Evolutionary conservation across 1,140 invertebrate species (phyloP).

Genomic region (Tetramorium alpestre): DNA sequence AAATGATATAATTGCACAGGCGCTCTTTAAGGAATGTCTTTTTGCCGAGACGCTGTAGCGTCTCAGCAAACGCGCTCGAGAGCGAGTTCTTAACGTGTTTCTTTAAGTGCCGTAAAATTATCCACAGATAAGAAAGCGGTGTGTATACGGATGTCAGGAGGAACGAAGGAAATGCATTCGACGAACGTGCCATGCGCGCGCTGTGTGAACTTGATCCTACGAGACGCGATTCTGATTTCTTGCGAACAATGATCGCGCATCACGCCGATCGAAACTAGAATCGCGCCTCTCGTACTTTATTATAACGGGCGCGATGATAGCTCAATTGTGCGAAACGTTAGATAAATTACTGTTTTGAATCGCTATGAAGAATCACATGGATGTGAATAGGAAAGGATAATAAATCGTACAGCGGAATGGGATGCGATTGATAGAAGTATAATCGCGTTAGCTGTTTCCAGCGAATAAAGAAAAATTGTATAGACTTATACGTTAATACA

Average conservation of each 20-base stretch:
- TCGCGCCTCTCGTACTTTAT: conserved; percentile 35
- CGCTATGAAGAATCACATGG: conserved; percentile 26
- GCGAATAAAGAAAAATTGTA: neutral
- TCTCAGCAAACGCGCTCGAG: neutral
- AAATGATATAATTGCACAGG: conserved; percentile 66
- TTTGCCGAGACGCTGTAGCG: neutral
- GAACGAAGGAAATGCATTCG: neutral
- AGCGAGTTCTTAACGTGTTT: conserved; percentile 23
- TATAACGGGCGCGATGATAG: conserved; percentile 56
- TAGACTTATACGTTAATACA: neutral
- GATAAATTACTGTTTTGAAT: conserved; percentile 57
- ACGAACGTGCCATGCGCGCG: conserved; percentile 16
- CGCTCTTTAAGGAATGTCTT: conserved; percentile 63
- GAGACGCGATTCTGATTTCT: conserved; percentile 43
- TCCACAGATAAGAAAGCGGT: neutral
- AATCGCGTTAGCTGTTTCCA: conserved; percentile 25
- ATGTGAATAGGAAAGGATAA: conserved; percentile 20
- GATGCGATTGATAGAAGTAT: conserved; percentile 42
- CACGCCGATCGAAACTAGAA: conserved; percentile 6
- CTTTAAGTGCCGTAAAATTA: conserved; percentile 55
- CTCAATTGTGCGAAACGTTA: conserved; percentile 62
- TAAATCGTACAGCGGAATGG: conserved; percentile 33
- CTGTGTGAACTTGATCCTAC: conserved; percentile 16
- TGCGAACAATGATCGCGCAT: conserved; percentile 6
- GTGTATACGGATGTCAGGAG: neutral